Conservation (phyloP, 2,888 invertebrate genomes). For the Hemistola chrysoprasaria region DNA sequence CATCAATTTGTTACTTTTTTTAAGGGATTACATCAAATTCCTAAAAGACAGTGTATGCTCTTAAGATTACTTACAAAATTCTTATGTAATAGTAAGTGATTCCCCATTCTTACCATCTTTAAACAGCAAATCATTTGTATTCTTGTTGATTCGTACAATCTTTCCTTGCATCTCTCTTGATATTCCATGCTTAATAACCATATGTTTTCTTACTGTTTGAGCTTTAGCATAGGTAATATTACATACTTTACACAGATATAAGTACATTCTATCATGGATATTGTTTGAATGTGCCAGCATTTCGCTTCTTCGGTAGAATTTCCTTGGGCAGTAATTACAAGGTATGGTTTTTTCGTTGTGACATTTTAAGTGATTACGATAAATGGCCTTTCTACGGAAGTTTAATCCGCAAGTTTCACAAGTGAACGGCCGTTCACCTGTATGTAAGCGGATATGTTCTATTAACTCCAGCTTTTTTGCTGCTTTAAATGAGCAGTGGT, state of each 20-base stretch:
- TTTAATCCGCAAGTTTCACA: constrained; percentile 71
- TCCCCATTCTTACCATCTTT: constrained; percentile 11
- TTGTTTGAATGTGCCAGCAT: constrained; percentile 63
- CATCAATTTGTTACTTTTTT: too few species aligned
- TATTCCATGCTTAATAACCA: constrained; percentile 61
- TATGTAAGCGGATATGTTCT: constrained; percentile 65
- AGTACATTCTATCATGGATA: constrained; percentile 59
- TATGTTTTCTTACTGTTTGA: constrained; percentile 58
- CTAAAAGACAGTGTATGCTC: too few species aligned
- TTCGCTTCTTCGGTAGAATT: constrained; percentile 50
- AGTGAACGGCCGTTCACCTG: constrained; percentile 66
- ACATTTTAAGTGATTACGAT: constrained; percentile 64
- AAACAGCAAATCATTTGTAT: constrained; percentile 19
- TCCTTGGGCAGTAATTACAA: constrained; percentile 59
- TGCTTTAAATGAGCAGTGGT: constrained; percentile 61
- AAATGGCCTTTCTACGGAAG: constrained; percentile 61
- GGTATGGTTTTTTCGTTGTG: constrained; percentile 63
- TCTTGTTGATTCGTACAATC: constrained; percentile 48
- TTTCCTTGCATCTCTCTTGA: constrained; percentile 65
- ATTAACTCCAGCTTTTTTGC: constrained; percentile 50
- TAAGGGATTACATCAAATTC: too few species aligned
- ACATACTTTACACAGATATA: constrained; percentile 60
- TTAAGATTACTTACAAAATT: too few species aligned
- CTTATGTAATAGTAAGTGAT: too few species aligned
- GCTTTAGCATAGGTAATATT: constrained; percentile 60